Conservation (phyloP, 2,113 vertebrate species). For the Pedetes capensis region DNA sequence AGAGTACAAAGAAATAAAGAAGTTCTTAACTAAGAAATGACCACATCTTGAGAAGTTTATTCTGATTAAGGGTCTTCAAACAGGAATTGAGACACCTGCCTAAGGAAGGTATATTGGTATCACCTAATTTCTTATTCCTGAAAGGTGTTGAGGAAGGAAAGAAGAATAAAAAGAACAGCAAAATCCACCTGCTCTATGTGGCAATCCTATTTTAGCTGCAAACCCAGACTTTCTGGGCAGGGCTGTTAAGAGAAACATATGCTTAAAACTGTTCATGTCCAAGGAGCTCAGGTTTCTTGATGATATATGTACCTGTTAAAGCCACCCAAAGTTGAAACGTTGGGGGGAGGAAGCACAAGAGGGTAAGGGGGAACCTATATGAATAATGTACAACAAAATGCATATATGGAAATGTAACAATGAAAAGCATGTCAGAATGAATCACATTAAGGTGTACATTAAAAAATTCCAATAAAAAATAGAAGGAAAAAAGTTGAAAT, state of each 20-base stretch:
- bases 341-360: no score
- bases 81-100: not conserved
- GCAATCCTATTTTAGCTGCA: conserved; percentile 52
- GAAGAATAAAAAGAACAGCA: conserved; percentile 23
- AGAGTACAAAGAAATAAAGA: not conserved
- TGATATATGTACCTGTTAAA: not conserved
- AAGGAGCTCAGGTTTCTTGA: not conserved
- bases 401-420: no score
- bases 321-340: not conserved
- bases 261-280: conserved; percentile 24
- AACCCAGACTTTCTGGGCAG: conserved; percentile 36
- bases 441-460: no score
- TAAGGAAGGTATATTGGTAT: not conserved
- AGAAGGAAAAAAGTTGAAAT: no score
- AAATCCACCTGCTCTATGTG: conserved; percentile 53
- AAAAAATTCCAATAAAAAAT: no score
- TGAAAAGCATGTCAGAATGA: no score
- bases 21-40: not conserved
- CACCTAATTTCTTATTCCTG: conserved; percentile 4
- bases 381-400: no score
- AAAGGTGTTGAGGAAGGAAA: conserved; percentile 9
- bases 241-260: conserved; percentile 39
- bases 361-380: no score
- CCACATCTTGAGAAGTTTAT: not conserved
- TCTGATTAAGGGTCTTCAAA: not conserved